phyloP scores from a whole-genome alignment of 2,797 vertebrate species.

The Darevskia mixta region DNA sequence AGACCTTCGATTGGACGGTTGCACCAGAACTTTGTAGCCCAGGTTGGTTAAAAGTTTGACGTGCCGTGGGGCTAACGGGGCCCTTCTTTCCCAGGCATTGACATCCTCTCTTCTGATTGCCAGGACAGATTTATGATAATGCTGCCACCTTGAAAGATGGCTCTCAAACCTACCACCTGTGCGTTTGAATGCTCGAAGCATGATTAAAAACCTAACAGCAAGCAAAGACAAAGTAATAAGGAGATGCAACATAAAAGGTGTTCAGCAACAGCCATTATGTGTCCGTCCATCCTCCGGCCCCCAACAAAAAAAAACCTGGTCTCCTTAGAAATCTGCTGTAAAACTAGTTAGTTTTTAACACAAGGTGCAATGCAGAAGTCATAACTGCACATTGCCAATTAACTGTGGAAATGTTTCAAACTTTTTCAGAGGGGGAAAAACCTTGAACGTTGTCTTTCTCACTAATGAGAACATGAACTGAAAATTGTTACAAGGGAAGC shows the following conservation, averaged over 20 bases:
- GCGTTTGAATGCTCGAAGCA: constrained; percentile 83
- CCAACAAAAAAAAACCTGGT: constrained; percentile 54
- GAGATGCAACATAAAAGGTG: background rate
- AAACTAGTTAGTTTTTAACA: constrained; percentile 52
- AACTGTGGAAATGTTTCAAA: background rate
- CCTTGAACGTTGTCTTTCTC: background rate
- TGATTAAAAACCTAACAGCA: constrained; percentile 77
- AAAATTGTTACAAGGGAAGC: background rate
- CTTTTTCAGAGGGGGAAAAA: background rate
- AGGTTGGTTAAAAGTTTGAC: constrained; percentile 90
- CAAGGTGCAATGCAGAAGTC: background rate
- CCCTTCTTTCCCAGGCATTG: constrained; percentile 95
- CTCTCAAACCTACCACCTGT: constrained; percentile 62
- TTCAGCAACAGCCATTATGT: background rate
- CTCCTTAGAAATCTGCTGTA: constrained; percentile 76
- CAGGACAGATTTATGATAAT: constrained; percentile 83
- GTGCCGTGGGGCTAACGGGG: constrained; percentile 93
- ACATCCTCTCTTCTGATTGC: constrained; percentile 94
- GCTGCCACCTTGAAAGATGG: constrained; percentile 73
- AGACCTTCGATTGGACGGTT: constrained; percentile 94
- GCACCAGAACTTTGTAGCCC: constrained; percentile 93
- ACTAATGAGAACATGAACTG: background rate
- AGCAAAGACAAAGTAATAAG: constrained; percentile 60
- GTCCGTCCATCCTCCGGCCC: background rate
- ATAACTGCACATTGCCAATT: background rate